Percentiles rank a stretch among this genome's conserved stretches.
Evolutionary conservation across 2,113 vertebrate genomes (phyloP).

Genomic region (Arothron firmamentum): DNA sequence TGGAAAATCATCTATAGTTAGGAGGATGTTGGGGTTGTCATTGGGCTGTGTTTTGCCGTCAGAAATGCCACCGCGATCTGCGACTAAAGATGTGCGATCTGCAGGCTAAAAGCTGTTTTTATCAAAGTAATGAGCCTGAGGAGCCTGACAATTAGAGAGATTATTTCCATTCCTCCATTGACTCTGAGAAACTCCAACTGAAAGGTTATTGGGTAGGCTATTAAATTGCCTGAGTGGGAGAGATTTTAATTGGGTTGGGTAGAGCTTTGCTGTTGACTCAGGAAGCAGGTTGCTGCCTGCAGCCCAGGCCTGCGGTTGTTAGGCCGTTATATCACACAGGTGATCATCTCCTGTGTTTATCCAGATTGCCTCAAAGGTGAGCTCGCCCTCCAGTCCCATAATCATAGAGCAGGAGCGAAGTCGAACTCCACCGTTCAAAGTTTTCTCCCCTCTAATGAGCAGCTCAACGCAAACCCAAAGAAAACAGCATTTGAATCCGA

Average conservation of each 20-base stretch:
- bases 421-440: conserved; percentile 2
- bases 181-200: conserved; percentile 56
- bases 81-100: conserved; percentile 53
- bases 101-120: conserved; percentile 64
- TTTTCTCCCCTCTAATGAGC: conserved; percentile 29
- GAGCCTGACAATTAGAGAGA: conserved; percentile 66
- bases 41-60: conserved; percentile 41
- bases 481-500: conserved; percentile 8
- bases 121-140: conserved; percentile 70
- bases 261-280: conserved; percentile 54
- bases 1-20: conserved; percentile 25
- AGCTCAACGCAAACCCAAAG: conserved; percentile 13
- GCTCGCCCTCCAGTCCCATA: conserved; percentile 17
- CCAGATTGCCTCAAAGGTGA: conserved; percentile 46
- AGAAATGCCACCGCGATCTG: conserved; percentile 50
- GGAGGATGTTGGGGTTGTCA: conserved; percentile 42
- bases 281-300: conserved; percentile 31
- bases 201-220: conserved; percentile 65
- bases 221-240: conserved; percentile 61
- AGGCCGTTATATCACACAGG: conserved; percentile 34
- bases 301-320: conserved; percentile 18
- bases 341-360: conserved; percentile 54
- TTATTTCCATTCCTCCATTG: conserved; percentile 57
- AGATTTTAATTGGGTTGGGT: conserved; percentile 67
- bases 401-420: conserved; percentile 25